Evolutionary conservation across 2,888 invertebrate genomes (phyloP).

Genomic region (Osmoderma eremita): DNA sequence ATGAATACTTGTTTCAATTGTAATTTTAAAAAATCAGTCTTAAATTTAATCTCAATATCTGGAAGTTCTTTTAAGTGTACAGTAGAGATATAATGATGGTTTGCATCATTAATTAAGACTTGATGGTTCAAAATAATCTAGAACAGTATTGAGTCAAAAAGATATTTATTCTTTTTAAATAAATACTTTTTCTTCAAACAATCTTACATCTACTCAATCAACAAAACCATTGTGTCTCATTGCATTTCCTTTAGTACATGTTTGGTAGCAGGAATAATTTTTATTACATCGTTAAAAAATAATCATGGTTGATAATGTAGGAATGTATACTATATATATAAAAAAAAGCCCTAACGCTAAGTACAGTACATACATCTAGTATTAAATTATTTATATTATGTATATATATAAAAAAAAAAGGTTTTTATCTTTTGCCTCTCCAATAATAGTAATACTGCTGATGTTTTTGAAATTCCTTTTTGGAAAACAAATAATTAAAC

Average conservation of each 20-base stretch:
- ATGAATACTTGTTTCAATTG: slow-evolving; percentile 15
- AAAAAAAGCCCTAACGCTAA: slow-evolving; percentile 42
- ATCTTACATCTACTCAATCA: not conserved
- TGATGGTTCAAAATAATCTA: too few species aligned
- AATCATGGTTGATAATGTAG: slow-evolving; percentile 7
- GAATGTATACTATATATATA: slow-evolving; percentile 29
- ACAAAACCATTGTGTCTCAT: slow-evolving; percentile 18
- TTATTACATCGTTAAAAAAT: not conserved
- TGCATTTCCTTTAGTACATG: not conserved
- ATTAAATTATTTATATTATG: slow-evolving; percentile 21
- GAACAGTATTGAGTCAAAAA: slow-evolving; percentile 4
- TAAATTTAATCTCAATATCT: slow-evolving; percentile 33
- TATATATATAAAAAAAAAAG: too few species aligned
- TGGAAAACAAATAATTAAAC: too few species aligned
- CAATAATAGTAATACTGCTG: too few species aligned
- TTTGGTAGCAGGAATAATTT: not conserved
- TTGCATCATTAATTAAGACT: too few species aligned
- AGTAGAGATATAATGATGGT: too few species aligned
- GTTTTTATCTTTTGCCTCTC: too few species aligned
- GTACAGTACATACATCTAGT: slow-evolving; percentile 42
- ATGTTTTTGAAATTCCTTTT: too few species aligned
- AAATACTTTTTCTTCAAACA: not conserved
- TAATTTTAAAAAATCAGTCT: slow-evolving; percentile 35
- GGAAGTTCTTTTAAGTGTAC: slow-evolving; percentile 1
- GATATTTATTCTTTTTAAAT: not conserved